phyloP scores from a whole-genome alignment of 2,113 vertebrate genomes.

The Danio rerio region DNA sequence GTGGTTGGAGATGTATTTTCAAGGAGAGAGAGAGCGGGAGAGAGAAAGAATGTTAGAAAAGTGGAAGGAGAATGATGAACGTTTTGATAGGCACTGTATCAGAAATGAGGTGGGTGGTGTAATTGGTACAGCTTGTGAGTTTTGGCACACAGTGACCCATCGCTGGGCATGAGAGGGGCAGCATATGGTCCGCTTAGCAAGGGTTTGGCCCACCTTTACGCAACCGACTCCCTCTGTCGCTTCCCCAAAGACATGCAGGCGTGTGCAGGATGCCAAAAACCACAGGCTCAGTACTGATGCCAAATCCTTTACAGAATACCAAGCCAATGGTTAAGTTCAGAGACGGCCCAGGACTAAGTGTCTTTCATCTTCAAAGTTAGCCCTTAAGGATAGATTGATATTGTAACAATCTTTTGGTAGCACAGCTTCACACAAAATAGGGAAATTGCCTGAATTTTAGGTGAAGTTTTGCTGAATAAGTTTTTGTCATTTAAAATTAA shows the following conservation, averaged over 20 bases:
- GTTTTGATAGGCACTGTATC: slow-evolving; percentile 64
- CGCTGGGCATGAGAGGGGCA: slow-evolving; percentile 65
- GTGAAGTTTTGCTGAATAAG: background rate
- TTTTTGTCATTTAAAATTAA: background rate
- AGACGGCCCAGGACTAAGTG: slow-evolving; percentile 31
- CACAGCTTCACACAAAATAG: slow-evolving; percentile 31
- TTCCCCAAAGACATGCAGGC: slow-evolving; percentile 64
- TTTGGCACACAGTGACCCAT: slow-evolving; percentile 65
- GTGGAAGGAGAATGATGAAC: slow-evolving; percentile 42
- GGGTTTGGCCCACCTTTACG: slow-evolving; percentile 74
- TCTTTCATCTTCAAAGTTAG: slow-evolving; percentile 36
- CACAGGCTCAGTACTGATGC: slow-evolving; percentile 60
- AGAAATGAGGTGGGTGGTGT: slow-evolving; percentile 61
- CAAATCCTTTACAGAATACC: slow-evolving; percentile 58
- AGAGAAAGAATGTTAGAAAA: slow-evolving; percentile 34
- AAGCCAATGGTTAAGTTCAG: slow-evolving; percentile 49
- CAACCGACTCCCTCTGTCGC: slow-evolving; percentile 61
- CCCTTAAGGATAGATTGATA: slow-evolving; percentile 39
- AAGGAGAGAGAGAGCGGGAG: slow-evolving; percentile 39
- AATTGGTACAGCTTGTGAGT: slow-evolving; percentile 74
- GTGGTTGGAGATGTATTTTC: slow-evolving; percentile 41
- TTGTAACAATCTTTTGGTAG: slow-evolving; percentile 33
- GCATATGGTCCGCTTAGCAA: slow-evolving; percentile 73
- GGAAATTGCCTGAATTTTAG: background rate
- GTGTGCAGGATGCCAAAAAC: slow-evolving; percentile 68